These are phyloP conservation scores for Pangasius krempfi DNA, from an alignment of 2,797 vertebrate species.

Conservation along the genomic window DNA sequence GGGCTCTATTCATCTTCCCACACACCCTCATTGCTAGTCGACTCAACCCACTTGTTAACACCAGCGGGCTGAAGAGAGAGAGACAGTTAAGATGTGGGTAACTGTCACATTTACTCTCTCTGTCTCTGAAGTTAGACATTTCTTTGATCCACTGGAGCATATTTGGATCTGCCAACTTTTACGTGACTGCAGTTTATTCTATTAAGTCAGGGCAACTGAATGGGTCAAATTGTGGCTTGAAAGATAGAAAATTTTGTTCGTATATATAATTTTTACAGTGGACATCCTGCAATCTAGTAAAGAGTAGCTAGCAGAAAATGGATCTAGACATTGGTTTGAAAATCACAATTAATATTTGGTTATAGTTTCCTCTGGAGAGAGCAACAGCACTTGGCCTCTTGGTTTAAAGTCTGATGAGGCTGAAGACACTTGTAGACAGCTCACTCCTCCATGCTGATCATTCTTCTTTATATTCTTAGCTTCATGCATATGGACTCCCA, in stretches of 20 bases:
- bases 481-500: neutral
- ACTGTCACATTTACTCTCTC: constrained; percentile 30
- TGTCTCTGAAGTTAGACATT: neutral
- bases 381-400: neutral
- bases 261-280: constrained; percentile 5
- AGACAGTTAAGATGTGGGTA: constrained; percentile 33
- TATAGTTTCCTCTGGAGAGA: neutral
- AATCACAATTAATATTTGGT: neutral
- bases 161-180: constrained; percentile 1
- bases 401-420: neutral
- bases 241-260: neutral
- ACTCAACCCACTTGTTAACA: constrained; percentile 42
- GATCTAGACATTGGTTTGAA: neutral
- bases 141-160: constrained; percentile 32
- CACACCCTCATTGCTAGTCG: constrained; percentile 29
- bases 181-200: constrained; percentile 14
- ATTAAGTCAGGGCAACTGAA: neutral
- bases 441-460: neutral
- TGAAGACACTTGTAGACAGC: neutral
- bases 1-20: constrained; percentile 38
- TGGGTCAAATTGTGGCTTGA: neutral
- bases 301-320: neutral
- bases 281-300: neutral
- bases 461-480: neutral
- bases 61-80: neutral